phyloP scores from a whole-genome alignment of 2,888 invertebrate species.

The Shargacucullia verbasci region DNA sequence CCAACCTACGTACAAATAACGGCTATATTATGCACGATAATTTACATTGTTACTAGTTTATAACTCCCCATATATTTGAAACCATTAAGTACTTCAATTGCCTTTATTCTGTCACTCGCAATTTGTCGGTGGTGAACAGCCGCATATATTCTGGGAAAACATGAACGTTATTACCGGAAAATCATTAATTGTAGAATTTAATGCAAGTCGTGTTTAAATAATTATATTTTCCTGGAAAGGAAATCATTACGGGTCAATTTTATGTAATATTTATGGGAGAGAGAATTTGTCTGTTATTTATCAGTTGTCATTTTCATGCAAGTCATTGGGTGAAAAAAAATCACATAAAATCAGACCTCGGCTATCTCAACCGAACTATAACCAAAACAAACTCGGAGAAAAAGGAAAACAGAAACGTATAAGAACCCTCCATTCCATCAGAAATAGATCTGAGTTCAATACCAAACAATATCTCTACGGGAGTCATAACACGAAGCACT shows the following conservation, averaged over 20 bases:
- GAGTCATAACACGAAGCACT: conserved; percentile 36
- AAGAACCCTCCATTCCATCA: conserved; percentile 42
- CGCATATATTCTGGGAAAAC: conserved; percentile 33
- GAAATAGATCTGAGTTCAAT: conserved; percentile 48
- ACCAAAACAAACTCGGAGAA: conserved; percentile 36
- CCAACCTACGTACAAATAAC: conserved; percentile 26
- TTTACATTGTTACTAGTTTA: conserved; percentile 30
- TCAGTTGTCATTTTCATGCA: too few species aligned
- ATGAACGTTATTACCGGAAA: conserved; percentile 20
- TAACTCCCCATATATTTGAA: conserved; percentile 38
- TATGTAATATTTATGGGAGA: background rate
- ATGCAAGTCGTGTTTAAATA: conserved; percentile 1
- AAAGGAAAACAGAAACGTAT: conserved; percentile 38
- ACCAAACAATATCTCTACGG: conserved; percentile 45
- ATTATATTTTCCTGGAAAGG: conserved; percentile 1
- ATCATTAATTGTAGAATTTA: conserved; percentile 29
- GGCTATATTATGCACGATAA: conserved; percentile 21
- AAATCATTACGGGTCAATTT: background rate
- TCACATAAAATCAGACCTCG: conserved; percentile 30
- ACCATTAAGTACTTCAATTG: conserved; percentile 34
- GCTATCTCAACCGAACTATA: conserved; percentile 26
- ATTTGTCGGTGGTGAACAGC: conserved; percentile 40
- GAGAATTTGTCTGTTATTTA: too few species aligned
- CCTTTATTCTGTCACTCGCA: conserved; percentile 32
- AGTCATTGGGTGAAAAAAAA: conserved; percentile 14